Evolutionary conservation across 1,140 invertebrate genomes (phyloP), one percentile per base, ranked within the genome.

Genomic region (Drosophila fuyamai): DNA sequence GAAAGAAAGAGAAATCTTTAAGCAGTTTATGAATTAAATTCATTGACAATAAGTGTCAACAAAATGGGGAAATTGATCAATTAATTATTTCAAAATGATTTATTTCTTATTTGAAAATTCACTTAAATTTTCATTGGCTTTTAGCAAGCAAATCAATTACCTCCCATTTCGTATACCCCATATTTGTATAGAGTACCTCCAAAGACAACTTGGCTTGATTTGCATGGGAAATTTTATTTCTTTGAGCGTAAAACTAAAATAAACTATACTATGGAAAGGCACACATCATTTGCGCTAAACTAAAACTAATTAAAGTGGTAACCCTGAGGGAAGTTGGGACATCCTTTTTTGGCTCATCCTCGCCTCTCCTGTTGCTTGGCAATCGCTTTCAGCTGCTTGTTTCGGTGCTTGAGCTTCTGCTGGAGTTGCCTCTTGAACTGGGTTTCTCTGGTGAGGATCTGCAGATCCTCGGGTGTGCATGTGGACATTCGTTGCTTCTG

Each of bases 171-270:
- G 13, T 18, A 14, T 7, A 32, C 29, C 29, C 29, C 29, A 32
- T 32, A 32, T 32, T 32, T 32, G 8, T 6, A 35, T 5, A 53
- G 54, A 46, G 55, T 48, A 43, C 40, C 12, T 18, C 14, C 16
- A 44, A 56, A 76, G 13, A 75, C 32, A 76, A 35, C 35, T 38
- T 54, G 27, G 50, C 46, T 66, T 29, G 51, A 46, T 73, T 79
- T 79, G 44, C 54, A 65, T 65, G 35, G 40, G 78, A 85, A 84
- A 80, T 81, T 81, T 41, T 61, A 84, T 85, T 85, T 85, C 75
- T 60, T 56, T 72, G 38, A 50, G 43, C 48, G 29, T 65, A 29
- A 65, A 54, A 68, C 48, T 61, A 55, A 73, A 47, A 44, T 70
- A 55, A 73, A 47, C 47, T 70, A 55, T 57, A 43, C 75, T 59